Evolutionary conservation across 2,888 invertebrate species (phyloP).

Genomic region (Timema podura): DNA sequence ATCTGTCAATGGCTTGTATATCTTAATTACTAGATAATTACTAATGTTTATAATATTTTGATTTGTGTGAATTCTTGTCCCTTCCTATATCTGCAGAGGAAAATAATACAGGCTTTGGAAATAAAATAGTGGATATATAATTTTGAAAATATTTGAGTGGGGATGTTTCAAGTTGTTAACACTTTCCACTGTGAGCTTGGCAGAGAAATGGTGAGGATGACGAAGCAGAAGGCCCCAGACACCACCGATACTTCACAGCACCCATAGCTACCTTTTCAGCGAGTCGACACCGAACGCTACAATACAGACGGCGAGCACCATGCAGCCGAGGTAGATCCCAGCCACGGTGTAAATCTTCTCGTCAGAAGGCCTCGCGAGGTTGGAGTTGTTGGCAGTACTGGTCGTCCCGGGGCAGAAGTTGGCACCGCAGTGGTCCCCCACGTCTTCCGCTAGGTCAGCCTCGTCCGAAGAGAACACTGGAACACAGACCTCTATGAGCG

Average conservation of each 20-base stretch:
- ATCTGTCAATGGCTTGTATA: too few relatives aligned
- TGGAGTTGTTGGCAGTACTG: constrained; percentile 37
- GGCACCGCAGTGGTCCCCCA: constrained; percentile 48
- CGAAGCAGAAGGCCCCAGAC: not conserved
- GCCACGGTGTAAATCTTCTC: constrained; percentile 56
- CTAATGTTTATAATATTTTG: too few relatives aligned
- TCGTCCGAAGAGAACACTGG: constrained; percentile 20
- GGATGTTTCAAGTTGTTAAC: not conserved
- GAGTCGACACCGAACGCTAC: constrained; percentile 60
- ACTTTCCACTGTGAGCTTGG: not conserved
- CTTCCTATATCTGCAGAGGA: too few relatives aligned
- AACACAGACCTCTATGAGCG: too few relatives aligned
- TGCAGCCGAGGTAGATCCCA: constrained; percentile 59
- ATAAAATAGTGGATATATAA: too few relatives aligned
- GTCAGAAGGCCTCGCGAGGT: constrained; percentile 50
- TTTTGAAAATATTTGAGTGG: too few relatives aligned
- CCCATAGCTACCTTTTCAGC: constrained; percentile 48
- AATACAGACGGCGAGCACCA: constrained; percentile 56
- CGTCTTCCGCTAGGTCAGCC: constrained; percentile 15
- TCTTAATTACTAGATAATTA: too few relatives aligned
- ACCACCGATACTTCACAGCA: not conserved
- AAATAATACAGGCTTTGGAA: too few relatives aligned
- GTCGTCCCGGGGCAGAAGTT: constrained; percentile 51
- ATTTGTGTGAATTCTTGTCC: too few relatives aligned
- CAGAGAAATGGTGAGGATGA: not conserved